These are phyloP conservation scores for Notolepis coatsorum DNA, from an alignment of 2,797 vertebrate species.

Conservation along the genomic window DNA sequence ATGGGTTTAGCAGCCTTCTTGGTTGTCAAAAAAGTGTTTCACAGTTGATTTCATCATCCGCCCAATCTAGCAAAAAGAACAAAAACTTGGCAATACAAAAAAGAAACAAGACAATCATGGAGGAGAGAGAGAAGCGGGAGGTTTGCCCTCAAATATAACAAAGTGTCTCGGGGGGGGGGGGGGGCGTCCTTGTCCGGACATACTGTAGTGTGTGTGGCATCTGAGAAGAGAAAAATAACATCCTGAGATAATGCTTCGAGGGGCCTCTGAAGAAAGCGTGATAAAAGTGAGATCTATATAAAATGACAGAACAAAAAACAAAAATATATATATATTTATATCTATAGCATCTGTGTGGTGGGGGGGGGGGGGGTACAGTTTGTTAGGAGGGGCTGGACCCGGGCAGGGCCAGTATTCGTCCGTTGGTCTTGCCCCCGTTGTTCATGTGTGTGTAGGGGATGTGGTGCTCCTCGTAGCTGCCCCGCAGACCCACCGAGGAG, in stretches of 20 bases:
- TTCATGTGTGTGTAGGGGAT: slow-evolving; percentile 98
- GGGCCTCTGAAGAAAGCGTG: slow-evolving; percentile 67
- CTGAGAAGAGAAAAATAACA: slow-evolving; percentile 72
- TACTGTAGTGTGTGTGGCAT: slow-evolving; percentile 79
- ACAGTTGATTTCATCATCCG: slow-evolving; percentile 82
- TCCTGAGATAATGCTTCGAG: slow-evolving; percentile 89
- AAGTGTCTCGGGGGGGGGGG: slow-evolving; percentile 51
- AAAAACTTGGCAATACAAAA: slow-evolving; percentile 76
- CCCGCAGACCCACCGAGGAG: slow-evolving; percentile 86
- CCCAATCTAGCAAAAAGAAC: slow-evolving; percentile 71
- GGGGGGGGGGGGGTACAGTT: slow-evolving; percentile 27
- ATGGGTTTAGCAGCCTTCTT: slow-evolving; percentile 81
- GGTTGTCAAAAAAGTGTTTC: slow-evolving; percentile 80
- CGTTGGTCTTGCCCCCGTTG: slow-evolving; percentile 95
- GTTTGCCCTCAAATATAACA: slow-evolving; percentile 75
- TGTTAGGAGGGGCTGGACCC: slow-evolving; percentile 93
- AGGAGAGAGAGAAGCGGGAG: slow-evolving; percentile 61
- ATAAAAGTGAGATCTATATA: slow-evolving; percentile 77
- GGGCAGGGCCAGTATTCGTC: slow-evolving; percentile 90
- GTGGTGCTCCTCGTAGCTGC: slow-evolving; percentile 93
- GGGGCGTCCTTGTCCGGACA: slow-evolving; percentile 61
- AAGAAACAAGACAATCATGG: slow-evolving; percentile 67
- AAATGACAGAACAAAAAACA: slow-evolving; percentile 67
- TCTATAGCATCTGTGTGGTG: slow-evolving; percentile 40
- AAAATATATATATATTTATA: too few species aligned